Conservation (phyloP, 2,797 vertebrate species). For the Notolepis coatsorum region DNA sequence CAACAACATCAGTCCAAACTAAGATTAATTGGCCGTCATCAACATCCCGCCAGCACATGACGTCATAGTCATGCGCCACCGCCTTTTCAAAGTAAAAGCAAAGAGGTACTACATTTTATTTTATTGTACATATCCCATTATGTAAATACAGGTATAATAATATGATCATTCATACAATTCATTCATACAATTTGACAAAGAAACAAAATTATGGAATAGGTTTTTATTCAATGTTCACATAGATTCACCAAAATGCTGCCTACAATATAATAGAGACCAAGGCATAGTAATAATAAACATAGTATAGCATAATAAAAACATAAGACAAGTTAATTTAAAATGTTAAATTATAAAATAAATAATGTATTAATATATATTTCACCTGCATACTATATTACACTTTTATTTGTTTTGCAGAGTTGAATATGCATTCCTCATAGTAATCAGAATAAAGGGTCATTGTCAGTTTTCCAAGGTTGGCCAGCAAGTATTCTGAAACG, state of each 20-base stretch:
- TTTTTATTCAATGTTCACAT: slow-evolving; percentile 35
- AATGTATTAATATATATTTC: too few relatives aligned
- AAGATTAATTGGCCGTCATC: too few relatives aligned
- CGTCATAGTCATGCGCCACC: slow-evolving; percentile 48
- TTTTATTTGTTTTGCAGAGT: too few relatives aligned
- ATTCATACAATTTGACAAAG: background rate
- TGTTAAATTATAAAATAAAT: background rate
- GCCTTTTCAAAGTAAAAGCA: background rate
- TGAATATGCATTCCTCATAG: too few relatives aligned
- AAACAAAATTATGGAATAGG: background rate
- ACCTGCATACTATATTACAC: too few relatives aligned
- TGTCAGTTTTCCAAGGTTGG: slow-evolving; percentile 73
- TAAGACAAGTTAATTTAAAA: background rate
- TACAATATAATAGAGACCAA: too few relatives aligned
- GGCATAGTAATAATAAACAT: too few relatives aligned
- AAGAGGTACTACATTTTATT: too few relatives aligned
- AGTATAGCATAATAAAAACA: too few relatives aligned
- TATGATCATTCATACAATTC: too few relatives aligned
- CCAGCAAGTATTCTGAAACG: slow-evolving; percentile 58
- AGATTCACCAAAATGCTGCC: background rate
- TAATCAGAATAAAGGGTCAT: slow-evolving; percentile 77
- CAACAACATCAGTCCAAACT: too few relatives aligned
- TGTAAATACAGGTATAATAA: too few relatives aligned
- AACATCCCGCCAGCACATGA: slow-evolving; percentile 21
- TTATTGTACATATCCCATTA: background rate